A percentile compares a stretch with the other conserved stretches of the same genome.
Conservation (phyloP, 92 coral and sea anemone species). For the Pocillopora meandrina region DNA sequence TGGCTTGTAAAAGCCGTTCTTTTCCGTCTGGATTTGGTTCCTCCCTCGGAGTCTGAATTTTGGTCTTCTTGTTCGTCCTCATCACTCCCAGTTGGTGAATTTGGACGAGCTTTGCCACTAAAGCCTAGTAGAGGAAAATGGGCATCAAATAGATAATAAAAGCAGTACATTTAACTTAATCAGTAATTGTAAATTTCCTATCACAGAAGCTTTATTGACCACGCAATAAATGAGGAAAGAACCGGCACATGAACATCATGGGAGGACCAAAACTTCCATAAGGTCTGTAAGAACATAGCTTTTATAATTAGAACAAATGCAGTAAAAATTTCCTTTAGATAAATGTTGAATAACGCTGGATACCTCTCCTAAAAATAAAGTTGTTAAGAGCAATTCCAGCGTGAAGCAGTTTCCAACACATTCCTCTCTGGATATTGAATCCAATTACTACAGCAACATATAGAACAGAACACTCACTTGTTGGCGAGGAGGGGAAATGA, state of each 20-base stretch:
- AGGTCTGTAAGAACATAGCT: too few species aligned
- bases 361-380: neutral
- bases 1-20: slow-evolving; percentile 98
- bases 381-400: neutral
- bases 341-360: neutral
- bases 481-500: neutral
- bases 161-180: neutral
- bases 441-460: neutral
- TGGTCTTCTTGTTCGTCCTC: slow-evolving; percentile 72
- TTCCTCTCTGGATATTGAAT: neutral
- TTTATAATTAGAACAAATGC: neutral
- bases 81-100: slow-evolving; percentile 47
- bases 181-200: neutral
- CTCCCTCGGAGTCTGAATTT: slow-evolving; percentile 61
- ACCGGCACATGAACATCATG: too few species aligned
- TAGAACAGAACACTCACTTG: slow-evolving; percentile 10
- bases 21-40: slow-evolving; percentile 87
- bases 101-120: slow-evolving; percentile 17
- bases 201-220: neutral
- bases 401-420: neutral
- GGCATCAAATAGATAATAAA: neutral
- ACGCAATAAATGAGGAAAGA: too few species aligned
- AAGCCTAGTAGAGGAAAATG: slow-evolving; percentile 8
- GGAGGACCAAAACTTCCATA: too few species aligned
- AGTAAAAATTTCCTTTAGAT: neutral